Evolutionary conservation across 1,140 invertebrate species (phyloP).

Genomic region (Colletes gigas): DNA sequence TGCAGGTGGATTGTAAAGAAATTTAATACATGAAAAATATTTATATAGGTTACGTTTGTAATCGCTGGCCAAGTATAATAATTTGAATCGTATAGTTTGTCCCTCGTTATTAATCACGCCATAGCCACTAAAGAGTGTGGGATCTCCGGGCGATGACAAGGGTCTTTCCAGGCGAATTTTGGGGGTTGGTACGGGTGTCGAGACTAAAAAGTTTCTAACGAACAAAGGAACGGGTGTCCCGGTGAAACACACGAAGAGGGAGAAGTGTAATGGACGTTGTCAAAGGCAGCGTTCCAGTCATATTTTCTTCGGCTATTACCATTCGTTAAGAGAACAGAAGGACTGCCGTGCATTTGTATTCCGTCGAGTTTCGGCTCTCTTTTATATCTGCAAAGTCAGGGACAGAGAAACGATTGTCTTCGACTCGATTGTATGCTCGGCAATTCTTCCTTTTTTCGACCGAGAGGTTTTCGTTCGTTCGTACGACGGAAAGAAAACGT

Average conservation of each 20-base stretch:
- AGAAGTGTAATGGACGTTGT: neutral
- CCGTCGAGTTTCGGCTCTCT: neutral
- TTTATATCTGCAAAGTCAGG: neutral
- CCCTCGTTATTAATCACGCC: too few species aligned
- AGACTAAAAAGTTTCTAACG: neutral
- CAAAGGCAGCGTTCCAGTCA: neutral
- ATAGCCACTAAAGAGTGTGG: neutral
- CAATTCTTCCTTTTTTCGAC: neutral
- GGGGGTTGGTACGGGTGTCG: neutral
- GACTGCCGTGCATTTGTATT: slow-evolving; percentile 6
- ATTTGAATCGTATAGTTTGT: too few species aligned
- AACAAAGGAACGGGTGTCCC: neutral
- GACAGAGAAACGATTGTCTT: neutral
- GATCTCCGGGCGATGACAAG: accelerated
- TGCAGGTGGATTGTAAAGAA: too few species aligned
- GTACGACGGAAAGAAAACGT: neutral
- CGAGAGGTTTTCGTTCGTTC: neutral
- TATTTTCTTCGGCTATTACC: slow-evolving; percentile 17
- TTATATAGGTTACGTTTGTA: too few species aligned
- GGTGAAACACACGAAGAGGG: neutral
- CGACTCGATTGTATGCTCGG: neutral
- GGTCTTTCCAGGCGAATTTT: neutral
- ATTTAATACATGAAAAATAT: too few species aligned
- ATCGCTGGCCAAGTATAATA: too few species aligned
- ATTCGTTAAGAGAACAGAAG: neutral